phyloP scores from a whole-genome alignment of 2,888 invertebrate genomes.

The Cephus nigrinus region DNA sequence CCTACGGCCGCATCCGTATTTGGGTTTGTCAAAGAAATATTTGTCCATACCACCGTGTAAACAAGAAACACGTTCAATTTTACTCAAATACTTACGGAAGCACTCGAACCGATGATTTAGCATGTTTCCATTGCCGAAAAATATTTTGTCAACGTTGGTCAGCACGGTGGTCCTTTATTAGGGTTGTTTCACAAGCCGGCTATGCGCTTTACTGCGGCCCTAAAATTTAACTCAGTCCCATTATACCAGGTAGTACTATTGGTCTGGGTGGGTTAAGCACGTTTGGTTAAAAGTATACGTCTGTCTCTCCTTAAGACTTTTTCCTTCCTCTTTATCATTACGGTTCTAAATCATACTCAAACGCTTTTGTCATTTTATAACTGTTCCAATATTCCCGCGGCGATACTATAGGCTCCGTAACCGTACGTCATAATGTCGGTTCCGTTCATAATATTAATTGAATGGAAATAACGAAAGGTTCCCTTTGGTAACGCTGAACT shows the following conservation, averaged over 20 bases:
- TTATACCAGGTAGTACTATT: neutral
- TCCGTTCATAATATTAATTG: neutral
- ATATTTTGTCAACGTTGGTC: constrained; percentile 20
- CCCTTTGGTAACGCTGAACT: neutral
- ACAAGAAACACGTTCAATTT: neutral
- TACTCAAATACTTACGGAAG: neutral
- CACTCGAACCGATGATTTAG: constrained; percentile 11
- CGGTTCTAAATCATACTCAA: neutral
- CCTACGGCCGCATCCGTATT: neutral
- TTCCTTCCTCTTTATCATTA: neutral
- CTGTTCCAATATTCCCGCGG: neutral
- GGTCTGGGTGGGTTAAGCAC: neutral
- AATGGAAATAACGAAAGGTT: constrained; percentile 2
- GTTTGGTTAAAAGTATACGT: neutral
- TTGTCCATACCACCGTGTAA: neutral
- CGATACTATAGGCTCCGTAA: neutral
- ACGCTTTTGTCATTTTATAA: neutral
- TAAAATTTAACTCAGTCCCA: constrained; percentile 21
- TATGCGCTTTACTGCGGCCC: constrained; percentile 20
- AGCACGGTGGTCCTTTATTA: constrained; percentile 8
- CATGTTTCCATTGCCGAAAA: constrained; percentile 13
- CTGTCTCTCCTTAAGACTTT: neutral
- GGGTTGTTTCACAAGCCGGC: constrained; percentile 11
- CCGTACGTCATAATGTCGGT: constrained; percentile 5
- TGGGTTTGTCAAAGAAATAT: neutral